Evolutionary conservation across 1,140 invertebrate genomes (phyloP).

Genomic region (Lepidurus arcticus): DNA sequence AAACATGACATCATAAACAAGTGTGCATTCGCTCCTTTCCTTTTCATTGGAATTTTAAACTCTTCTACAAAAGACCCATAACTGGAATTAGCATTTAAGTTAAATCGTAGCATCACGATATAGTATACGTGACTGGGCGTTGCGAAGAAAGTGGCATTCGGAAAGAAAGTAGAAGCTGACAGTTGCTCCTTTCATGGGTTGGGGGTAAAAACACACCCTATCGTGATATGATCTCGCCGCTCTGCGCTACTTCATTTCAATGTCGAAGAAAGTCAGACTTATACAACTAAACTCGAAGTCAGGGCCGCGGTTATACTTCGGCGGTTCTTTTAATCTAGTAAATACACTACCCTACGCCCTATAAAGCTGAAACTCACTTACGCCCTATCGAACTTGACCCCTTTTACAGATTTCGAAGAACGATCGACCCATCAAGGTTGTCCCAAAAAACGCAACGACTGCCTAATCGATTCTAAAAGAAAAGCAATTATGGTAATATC

Average conservation of each 20-base stretch:
- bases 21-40: no score
- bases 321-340: no score
- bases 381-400: slow-evolving; percentile 17
- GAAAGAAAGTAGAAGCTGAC: not conserved
- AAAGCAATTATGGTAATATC: no score
- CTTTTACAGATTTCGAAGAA: not conserved
- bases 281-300: not conserved
- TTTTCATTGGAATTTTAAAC: no score
- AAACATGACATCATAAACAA: no score
- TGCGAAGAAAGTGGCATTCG: not conserved
- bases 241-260: slow-evolving; percentile 15
- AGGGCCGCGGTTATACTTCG: not conserved
- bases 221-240: not conserved
- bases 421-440: not conserved
- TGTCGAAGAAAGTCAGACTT: not conserved
- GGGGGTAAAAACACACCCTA: not conserved
- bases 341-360: not conserved
- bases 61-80: no score
- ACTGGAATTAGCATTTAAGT: no score
- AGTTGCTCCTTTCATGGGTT: not conserved
- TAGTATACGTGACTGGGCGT: not conserved
- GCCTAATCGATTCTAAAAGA: no score
- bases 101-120: not conserved
- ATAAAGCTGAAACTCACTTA: not conserved
- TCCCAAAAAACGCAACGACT: not conserved